Conservation (phyloP, 30 jellyfish, hydroid and myxozoan species). For the Aurelia sp. region DNA sequence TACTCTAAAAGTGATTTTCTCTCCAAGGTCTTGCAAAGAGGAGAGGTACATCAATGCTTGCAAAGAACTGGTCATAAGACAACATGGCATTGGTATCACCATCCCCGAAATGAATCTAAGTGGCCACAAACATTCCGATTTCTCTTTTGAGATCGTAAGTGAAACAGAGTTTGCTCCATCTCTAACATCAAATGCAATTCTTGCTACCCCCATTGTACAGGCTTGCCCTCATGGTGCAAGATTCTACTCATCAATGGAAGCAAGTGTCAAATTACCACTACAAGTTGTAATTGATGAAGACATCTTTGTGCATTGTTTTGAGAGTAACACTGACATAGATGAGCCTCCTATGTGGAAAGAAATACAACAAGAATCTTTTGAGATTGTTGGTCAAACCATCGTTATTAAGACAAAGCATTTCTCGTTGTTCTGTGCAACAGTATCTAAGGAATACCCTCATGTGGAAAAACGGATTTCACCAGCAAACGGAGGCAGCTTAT, state of each 20-base stretch:
- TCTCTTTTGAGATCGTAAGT: conserved; percentile 36
- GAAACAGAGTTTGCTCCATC: conserved; percentile 26
- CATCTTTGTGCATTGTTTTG: conserved; percentile 26
- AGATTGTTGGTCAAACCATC: conserved; percentile 23
- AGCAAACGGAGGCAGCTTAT: conserved; percentile 50
- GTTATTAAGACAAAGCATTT: conserved; percentile 59
- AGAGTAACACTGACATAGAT: conserved; percentile 61
- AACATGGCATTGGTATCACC: conserved; percentile 48
- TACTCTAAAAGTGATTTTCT: too few species aligned
- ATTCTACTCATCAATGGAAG: conserved; percentile 60
- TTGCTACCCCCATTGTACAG: conserved; percentile 73
- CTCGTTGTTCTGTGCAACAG: conserved; percentile 81
- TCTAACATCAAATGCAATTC: neutral
- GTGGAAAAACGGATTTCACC: conserved; percentile 25
- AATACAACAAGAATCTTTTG: conserved; percentile 6
- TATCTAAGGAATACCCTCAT: conserved; percentile 51
- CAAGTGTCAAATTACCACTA: conserved; percentile 62
- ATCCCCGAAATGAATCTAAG: conserved; percentile 68
- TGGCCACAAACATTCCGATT: conserved; percentile 52
- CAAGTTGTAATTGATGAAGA: conserved; percentile 45
- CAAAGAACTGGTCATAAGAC: conserved; percentile 69
- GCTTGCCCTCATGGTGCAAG: conserved; percentile 81
- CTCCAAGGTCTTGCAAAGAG: conserved; percentile 12
- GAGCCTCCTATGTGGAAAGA: conserved; percentile 73
- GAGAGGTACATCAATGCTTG: conserved; percentile 40